A percentile compares a stretch with the other conserved stretches of the same genome.
Evolutionary conservation across 2,113 vertebrate genomes (phyloP).

Genomic region (Chamaea fasciata): DNA sequence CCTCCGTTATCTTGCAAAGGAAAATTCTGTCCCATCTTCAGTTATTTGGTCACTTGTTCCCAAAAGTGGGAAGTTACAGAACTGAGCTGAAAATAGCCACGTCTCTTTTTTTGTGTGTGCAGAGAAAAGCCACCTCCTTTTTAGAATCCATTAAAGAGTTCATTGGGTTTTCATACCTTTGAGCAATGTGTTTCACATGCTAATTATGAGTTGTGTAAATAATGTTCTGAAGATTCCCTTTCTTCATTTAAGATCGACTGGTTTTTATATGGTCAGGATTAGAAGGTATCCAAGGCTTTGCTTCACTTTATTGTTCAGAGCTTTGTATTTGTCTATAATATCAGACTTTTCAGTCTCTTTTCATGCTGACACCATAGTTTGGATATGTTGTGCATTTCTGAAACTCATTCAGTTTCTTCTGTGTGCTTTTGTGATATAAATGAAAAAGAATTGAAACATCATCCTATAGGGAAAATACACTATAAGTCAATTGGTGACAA

Average conservation of each 20-base stretch:
- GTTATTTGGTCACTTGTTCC: neutral
- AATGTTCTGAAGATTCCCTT: neutral
- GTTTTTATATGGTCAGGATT: neutral
- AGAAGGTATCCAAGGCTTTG: neutral
- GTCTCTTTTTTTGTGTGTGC: neutral
- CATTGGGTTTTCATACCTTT: neutral
- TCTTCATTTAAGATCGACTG: neutral
- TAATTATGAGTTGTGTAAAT: conserved; percentile 32
- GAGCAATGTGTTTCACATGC: neutral
- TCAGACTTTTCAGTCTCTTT: neutral
- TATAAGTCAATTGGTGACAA: neutral
- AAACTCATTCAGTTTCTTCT: neutral
- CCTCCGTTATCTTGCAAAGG: neutral
- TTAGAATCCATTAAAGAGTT: neutral
- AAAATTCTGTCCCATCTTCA: neutral
- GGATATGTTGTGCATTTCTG: neutral
- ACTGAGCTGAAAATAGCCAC: neutral
- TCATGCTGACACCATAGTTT: neutral
- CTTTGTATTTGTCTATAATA: neutral
- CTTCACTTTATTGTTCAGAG: neutral
- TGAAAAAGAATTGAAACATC: neutral
- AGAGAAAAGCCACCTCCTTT: neutral
- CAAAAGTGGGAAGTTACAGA: neutral
- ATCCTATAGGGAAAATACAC: neutral
- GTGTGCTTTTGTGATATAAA: neutral